phyloP scores from a whole-genome alignment of 2,888 invertebrate species.

The Lapara coniferarum region DNA sequence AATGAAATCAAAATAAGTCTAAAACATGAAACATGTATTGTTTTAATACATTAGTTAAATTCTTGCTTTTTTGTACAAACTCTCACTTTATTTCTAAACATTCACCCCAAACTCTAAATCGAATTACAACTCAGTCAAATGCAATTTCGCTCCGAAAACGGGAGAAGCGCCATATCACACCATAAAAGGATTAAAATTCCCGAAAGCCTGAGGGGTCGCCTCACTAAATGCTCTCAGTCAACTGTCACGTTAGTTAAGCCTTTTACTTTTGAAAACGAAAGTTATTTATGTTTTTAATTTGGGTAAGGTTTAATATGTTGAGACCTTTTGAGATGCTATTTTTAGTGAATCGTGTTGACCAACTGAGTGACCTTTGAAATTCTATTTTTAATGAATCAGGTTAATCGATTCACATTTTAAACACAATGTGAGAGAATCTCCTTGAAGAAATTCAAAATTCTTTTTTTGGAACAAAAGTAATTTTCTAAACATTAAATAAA shows the following conservation, averaged over 20 bases:
- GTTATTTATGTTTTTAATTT: constrained; percentile 2
- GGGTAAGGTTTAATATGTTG: neutral
- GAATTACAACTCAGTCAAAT: neutral
- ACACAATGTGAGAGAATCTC: too few relatives aligned
- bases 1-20: too few relatives aligned
- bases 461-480: too few relatives aligned
- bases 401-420: too few relatives aligned
- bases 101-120: neutral
- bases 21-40: too few relatives aligned
- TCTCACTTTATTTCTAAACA: neutral
- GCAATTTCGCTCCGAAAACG: neutral
- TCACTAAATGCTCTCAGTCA: constrained; percentile 2
- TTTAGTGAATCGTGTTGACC: neutral
- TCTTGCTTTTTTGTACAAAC: neutral
- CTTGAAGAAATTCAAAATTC: too few relatives aligned
- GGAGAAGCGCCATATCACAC: neutral
- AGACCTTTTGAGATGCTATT: neutral
- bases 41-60: too few relatives aligned
- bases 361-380: neutral
- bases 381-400: neutral
- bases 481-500: too few relatives aligned
- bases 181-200: constrained; percentile 12
- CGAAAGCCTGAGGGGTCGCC: constrained; percentile 5
- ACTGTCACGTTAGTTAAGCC: constrained; percentile 13
- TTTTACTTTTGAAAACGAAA: constrained; percentile 21